Evolutionary conservation across 2,888 invertebrate species (phyloP).

Genomic region (Mylabris sibirica): DNA sequence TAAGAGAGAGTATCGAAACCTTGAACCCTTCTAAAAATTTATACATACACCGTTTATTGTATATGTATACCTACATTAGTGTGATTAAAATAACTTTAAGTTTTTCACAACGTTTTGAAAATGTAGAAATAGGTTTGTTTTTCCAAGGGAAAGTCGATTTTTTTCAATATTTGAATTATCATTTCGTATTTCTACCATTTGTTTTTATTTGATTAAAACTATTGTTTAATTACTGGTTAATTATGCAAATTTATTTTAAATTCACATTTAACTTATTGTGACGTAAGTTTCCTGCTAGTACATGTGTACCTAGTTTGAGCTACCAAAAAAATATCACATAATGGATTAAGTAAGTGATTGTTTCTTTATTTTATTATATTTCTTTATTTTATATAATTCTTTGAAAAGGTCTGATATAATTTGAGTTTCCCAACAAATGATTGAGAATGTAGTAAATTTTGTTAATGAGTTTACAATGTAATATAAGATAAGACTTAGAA

Average conservation of each 20-base stretch:
- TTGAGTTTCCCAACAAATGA: too few relatives aligned
- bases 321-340: neutral
- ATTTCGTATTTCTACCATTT: neutral
- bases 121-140: neutral
- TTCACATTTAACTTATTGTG: neutral
- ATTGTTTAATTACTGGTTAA: neutral
- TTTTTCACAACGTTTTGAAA: conserved; percentile 3
- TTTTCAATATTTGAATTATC: neutral
- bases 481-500: neutral
- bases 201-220: neutral
- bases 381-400: neutral
- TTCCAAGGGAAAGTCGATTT: neutral
- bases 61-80: neutral
- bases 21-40: conserved; percentile 21
- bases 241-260: neutral
- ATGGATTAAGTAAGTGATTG: neutral
- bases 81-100: conserved; percentile 15
- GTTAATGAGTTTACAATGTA: neutral
- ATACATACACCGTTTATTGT: neutral
- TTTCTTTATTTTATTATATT: neutral
- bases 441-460: neutral
- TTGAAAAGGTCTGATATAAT: neutral
- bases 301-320: neutral
- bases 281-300: neutral
- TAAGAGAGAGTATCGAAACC: conserved; percentile 15